These are phyloP conservation scores for Teleiodes luculella DNA, from an alignment of 2,888 invertebrate genomes.

Conservation along the genomic window DNA sequence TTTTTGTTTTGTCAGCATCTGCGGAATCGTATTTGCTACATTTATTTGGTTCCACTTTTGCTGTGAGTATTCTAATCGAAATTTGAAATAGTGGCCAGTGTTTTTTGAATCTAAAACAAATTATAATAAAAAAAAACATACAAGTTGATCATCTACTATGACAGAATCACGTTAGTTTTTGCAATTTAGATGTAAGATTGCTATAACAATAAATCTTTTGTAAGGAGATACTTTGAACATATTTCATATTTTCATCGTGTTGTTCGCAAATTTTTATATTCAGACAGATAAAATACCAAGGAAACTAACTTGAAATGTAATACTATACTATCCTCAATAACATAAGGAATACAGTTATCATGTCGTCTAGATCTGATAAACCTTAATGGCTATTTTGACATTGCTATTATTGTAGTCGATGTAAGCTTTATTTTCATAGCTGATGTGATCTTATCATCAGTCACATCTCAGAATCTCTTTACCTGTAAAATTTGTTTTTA, in stretches of 20 bases:
- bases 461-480: too few species aligned
- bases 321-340: slow-evolving; percentile 15
- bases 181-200: not conserved
- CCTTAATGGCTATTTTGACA: slow-evolving; percentile 17
- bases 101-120: too few species aligned
- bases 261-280: not conserved
- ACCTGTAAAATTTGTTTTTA: too few species aligned
- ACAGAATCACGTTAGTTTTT: not conserved
- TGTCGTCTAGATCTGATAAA: slow-evolving; percentile 26
- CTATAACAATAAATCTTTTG: not conserved
- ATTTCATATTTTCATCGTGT: not conserved
- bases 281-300: not conserved
- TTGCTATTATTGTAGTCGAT: too few species aligned
- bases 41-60: not conserved
- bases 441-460: too few species aligned
- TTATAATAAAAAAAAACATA: too few species aligned
- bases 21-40: not conserved
- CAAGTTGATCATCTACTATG: not conserved
- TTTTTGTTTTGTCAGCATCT: slow-evolving; percentile 4
- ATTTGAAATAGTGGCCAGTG: too few species aligned
- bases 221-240: not conserved
- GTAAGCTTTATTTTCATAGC: too few species aligned
- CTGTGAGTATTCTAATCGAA: not conserved
- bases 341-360: slow-evolving; percentile 11
- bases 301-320: slow-evolving; percentile 12